Conservation (phyloP, 1,140 invertebrate genomes). For the Drosophila sturtevanti region DNA sequence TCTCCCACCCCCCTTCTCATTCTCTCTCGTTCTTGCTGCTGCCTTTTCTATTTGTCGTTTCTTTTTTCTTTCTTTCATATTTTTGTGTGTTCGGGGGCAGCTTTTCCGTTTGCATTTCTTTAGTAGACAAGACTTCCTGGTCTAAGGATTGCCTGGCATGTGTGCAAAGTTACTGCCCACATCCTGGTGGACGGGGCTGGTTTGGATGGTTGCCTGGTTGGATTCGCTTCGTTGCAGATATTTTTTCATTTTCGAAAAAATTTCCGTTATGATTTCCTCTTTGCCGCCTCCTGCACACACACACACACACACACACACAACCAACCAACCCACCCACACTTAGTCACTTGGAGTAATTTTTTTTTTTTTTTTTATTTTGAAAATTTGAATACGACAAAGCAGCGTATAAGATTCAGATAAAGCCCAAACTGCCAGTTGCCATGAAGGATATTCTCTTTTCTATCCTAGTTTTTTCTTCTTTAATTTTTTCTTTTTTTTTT, state of each 20-base stretch:
- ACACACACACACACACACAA: constrained; percentile 3
- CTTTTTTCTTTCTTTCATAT: constrained; percentile 12
- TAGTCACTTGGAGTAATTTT: constrained; percentile 14
- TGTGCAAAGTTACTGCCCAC: constrained; percentile 68
- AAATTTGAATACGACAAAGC: constrained; percentile 74
- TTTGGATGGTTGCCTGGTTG: neutral
- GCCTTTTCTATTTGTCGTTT: neutral
- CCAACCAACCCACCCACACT: neutral
- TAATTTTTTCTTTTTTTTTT: constrained; percentile 3
- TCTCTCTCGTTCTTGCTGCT: neutral
- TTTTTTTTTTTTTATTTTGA: constrained; percentile 53
- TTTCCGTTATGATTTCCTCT: constrained; percentile 68
- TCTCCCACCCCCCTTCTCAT: neutral
- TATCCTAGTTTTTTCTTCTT: constrained; percentile 33
- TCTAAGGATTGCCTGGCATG: constrained; percentile 51
- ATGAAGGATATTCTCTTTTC: constrained; percentile 40
- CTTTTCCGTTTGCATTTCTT: constrained; percentile 53
- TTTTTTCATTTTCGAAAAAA: constrained; percentile 63
- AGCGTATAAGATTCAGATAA: constrained; percentile 70
- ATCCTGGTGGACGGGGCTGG: constrained; percentile 35
- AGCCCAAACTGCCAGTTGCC: constrained; percentile 52
- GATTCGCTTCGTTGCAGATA: constrained; percentile 43
- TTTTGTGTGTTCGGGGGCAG: constrained; percentile 6
- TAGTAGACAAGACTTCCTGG: constrained; percentile 54
- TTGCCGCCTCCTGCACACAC: constrained; percentile 22